A percentile compares a stretch with the other conserved stretches of the same genome.
phyloP scores from a whole-genome alignment of 2,888 invertebrate genomes.

The Ormia ochracea region DNA sequence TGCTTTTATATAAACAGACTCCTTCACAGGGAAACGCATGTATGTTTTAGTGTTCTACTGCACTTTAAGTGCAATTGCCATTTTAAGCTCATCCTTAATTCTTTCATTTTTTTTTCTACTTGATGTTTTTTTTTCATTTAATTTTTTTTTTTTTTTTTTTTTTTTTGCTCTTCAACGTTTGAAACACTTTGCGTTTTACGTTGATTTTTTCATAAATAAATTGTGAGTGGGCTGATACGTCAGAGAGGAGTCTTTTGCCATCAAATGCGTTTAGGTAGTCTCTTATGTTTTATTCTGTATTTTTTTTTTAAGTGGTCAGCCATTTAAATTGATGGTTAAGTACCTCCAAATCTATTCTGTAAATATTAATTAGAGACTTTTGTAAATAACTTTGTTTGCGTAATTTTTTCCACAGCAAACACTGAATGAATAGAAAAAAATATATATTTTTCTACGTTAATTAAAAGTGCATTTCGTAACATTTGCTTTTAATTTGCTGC shows the following conservation, averaged over 20 bases:
- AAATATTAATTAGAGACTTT: slow-evolving; percentile 63
- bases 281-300: slow-evolving; percentile 20
- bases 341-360: slow-evolving; percentile 62
- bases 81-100: slow-evolving; percentile 58
- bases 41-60: slow-evolving; percentile 37
- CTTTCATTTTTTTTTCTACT: slow-evolving; percentile 43
- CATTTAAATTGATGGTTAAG: slow-evolving; percentile 60
- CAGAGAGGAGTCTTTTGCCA: slow-evolving; percentile 50
- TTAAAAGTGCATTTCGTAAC: slow-evolving; percentile 28
- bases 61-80: slow-evolving; percentile 61
- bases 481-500: slow-evolving; percentile 14
- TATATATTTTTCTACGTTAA: slow-evolving; percentile 22
- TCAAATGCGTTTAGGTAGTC: slow-evolving; percentile 61
- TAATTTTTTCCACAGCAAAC: not conserved
- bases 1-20: not conserved
- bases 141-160: too few relatives aligned
- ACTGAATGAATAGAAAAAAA: not conserved
- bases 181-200: slow-evolving; percentile 60
- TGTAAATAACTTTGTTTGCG: slow-evolving; percentile 53
- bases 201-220: slow-evolving; percentile 51
- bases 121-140: not conserved
- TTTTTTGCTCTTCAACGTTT: slow-evolving; percentile 44
- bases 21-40: not conserved
- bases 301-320: slow-evolving; percentile 52
- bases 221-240: slow-evolving; percentile 38